These are phyloP conservation scores for Mesoclemmys tuberculata DNA, from an alignment of 2,113 vertebrate genomes.

Conservation along the genomic window DNA sequence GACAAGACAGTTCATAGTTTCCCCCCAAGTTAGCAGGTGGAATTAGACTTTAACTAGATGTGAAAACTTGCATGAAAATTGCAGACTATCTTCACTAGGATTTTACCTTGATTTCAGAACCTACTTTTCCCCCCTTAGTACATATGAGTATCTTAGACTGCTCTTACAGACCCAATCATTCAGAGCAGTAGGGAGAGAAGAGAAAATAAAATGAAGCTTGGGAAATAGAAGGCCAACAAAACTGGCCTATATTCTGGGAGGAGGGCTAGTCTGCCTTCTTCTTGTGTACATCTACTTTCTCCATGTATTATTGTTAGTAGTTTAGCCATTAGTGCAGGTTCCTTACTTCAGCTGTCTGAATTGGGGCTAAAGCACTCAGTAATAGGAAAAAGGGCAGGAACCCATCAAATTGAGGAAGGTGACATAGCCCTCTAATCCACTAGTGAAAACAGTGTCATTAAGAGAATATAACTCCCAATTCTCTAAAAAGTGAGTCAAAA, in stretches of 20 bases:
- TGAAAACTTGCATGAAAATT: not conserved
- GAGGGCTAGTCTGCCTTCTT: not conserved
- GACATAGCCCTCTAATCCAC: not conserved
- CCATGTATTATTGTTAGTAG: fast-evolving
- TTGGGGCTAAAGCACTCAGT: not conserved
- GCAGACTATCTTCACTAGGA: not conserved
- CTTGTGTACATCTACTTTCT: not conserved
- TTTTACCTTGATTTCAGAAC: not conserved
- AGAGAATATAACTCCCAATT: not conserved
- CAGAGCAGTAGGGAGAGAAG: not conserved
- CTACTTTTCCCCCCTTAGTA: not conserved
- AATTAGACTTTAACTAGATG: not conserved
- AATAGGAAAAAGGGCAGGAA: not conserved
- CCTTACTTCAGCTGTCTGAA: not conserved
- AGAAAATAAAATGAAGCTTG: not conserved
- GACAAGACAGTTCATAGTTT: too few species aligned
- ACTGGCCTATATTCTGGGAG: not conserved
- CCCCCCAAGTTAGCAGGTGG: too few species aligned
- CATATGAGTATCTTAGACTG: fast-evolving
- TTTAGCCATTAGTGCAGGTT: not conserved
- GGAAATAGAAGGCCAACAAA: not conserved
- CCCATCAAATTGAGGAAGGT: not conserved
- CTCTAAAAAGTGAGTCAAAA: not conserved
- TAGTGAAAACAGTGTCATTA: not conserved
- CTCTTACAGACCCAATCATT: not conserved